Conservation (phyloP, 1,140 invertebrate species). For the Sarcophaga bullata region DNA sequence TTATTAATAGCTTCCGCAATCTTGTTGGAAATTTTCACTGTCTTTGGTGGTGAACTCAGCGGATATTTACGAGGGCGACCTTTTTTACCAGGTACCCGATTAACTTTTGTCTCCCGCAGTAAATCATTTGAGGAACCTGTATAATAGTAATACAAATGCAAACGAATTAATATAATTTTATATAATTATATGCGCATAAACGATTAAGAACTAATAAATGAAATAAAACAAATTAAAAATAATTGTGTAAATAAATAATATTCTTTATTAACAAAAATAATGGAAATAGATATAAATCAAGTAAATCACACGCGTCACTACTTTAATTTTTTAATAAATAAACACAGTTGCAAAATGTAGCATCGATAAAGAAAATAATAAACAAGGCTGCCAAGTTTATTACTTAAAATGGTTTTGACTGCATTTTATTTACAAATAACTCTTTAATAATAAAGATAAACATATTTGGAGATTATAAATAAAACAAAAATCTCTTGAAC, state of each 20-base stretch:
- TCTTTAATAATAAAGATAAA: too few relatives aligned
- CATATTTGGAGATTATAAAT: too few relatives aligned
- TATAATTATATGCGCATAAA: neutral
- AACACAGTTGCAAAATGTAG: neutral
- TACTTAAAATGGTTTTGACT: too few relatives aligned
- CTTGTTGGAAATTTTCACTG: slow-evolving; percentile 11
- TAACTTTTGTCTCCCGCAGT: neutral
- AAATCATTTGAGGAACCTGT: neutral
- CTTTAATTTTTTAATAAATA: slow-evolving; percentile 7
- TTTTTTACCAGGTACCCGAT: neutral
- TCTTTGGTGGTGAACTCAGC: neutral
- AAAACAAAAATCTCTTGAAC: too few relatives aligned
- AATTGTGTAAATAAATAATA: neutral
- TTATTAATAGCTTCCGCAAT: slow-evolving; percentile 36
- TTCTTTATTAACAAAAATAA: slow-evolving; percentile 12
- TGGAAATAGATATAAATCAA: neutral
- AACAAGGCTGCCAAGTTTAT: too few relatives aligned
- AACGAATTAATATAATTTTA: neutral
- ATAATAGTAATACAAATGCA: neutral
- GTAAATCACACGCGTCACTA: slow-evolving; percentile 23
- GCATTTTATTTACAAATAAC: too few relatives aligned
- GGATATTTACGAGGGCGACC: neutral
- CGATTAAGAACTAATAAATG: neutral
- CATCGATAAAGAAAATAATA: too few relatives aligned
- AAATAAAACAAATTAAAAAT: slow-evolving; percentile 3